phyloP scores from a whole-genome alignment of 2,797 vertebrate genomes.

The Botia almorhae region DNA sequence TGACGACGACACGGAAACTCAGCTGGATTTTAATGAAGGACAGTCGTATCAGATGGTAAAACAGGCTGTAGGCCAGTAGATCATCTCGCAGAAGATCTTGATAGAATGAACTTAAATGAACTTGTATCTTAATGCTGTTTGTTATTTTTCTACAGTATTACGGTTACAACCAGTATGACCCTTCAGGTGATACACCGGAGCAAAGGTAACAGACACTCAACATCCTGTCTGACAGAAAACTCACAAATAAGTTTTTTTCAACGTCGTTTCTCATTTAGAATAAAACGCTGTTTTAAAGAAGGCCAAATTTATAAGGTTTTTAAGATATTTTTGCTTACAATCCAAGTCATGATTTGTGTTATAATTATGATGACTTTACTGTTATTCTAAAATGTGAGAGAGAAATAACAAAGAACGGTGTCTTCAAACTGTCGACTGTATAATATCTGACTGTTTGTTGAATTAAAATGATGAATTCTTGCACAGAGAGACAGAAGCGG shows the following conservation, averaged over 20 bases:
- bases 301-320: too few species aligned
- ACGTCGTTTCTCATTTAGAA: too few species aligned
- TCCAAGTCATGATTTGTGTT: too few species aligned
- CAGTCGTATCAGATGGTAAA: constrained; percentile 45
- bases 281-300: too few species aligned
- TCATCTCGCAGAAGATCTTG: background rate
- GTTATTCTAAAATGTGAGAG: too few species aligned
- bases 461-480: background rate
- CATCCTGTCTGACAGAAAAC: background rate
- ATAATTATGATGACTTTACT: too few species aligned
- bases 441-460: too few species aligned
- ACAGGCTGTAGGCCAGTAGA: background rate
- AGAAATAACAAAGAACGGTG: too few species aligned
- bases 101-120: background rate
- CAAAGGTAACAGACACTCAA: constrained; percentile 38
- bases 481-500: constrained; percentile 53
- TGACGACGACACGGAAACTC: constrained; percentile 69
- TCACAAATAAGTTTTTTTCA: background rate
- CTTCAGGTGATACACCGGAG: constrained; percentile 36
- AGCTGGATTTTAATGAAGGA: constrained; percentile 57
- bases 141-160: constrained; percentile 48
- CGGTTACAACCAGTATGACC: constrained; percentile 50
- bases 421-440: too few species aligned
- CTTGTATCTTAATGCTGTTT: constrained; percentile 16
- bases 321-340: too few species aligned